Percentiles rank a stretch among this genome's conserved stretches.
phyloP scores from a whole-genome alignment of 1,140 invertebrate genomes.

The Drosophila mayri region DNA sequence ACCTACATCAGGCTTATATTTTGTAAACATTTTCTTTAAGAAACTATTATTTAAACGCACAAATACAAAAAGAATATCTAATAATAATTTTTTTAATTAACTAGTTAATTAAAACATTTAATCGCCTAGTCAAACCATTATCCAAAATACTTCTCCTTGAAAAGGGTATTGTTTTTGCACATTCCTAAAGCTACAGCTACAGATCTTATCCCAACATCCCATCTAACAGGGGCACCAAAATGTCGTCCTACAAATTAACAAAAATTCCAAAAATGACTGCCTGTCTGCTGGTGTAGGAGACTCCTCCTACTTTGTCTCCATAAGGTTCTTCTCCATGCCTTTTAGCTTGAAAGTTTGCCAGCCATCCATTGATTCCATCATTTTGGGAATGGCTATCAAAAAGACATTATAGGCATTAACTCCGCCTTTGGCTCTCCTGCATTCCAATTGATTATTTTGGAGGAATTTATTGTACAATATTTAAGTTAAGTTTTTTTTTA shows the following conservation, averaged over 20 bases:
- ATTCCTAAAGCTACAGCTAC: neutral
- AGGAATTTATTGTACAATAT: slow-evolving; percentile 23
- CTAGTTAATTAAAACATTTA: too few relatives aligned
- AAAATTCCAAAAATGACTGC: slow-evolving; percentile 75
- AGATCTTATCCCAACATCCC: slow-evolving; percentile 2
- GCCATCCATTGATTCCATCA: slow-evolving; percentile 69
- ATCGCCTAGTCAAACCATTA: too few relatives aligned
- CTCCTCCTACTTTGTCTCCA: slow-evolving; percentile 37
- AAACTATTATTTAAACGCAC: neutral
- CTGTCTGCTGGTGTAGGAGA: slow-evolving; percentile 32
- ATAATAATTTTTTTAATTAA: neutral
- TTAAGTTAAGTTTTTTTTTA: too few relatives aligned
- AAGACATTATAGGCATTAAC: slow-evolving; percentile 43
- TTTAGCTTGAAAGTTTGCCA: slow-evolving; percentile 29
- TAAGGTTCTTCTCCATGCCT: slow-evolving; percentile 7
- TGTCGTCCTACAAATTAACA: slow-evolving; percentile 81
- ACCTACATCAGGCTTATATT: too few relatives aligned
- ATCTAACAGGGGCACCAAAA: slow-evolving; percentile 67
- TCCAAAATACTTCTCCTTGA: neutral
- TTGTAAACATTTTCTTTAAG: too few relatives aligned
- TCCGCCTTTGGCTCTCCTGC: neutral
- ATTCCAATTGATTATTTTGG: slow-evolving; percentile 1
- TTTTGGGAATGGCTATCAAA: slow-evolving; percentile 69
- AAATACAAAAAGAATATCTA: neutral
- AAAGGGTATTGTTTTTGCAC: slow-evolving; percentile 11